phyloP scores from a whole-genome alignment of 2,888 invertebrate genomes.

The Metacarcinus magister region DNA sequence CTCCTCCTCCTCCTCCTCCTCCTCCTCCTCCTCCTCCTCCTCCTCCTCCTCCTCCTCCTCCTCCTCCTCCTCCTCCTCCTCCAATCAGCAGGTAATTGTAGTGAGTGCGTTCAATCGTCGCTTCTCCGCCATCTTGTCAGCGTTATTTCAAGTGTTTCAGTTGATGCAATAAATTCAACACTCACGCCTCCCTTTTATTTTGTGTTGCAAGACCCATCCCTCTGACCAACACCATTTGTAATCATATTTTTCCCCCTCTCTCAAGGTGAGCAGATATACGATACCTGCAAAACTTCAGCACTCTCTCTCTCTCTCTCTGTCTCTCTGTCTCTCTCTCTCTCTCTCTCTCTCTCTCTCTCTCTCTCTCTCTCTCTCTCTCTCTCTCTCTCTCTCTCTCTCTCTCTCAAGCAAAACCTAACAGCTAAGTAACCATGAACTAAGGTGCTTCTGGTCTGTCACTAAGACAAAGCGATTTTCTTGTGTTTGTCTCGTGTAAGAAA shows the following conservation, averaged over 20 bases:
- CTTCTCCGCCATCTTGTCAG: neutral
- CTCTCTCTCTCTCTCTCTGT: conserved; percentile 2
- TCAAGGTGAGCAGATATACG: neutral
- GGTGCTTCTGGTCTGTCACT: neutral
- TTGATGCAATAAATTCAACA: neutral
- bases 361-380: conserved; percentile 39
- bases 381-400: conserved; percentile 39
- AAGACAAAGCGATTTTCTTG: conserved; percentile 12
- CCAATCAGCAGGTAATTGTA: neutral
- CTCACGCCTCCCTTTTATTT: neutral
- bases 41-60: neutral
- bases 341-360: neutral
- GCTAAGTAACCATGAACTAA: neutral
- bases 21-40: neutral
- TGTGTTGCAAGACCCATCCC: neutral
- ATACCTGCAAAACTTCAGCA: neutral
- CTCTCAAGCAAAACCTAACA: neutral
- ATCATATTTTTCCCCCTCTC: conserved; percentile 12
- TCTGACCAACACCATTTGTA: neutral
- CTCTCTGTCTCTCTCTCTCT: conserved; percentile 17
- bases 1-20: too few species aligned
- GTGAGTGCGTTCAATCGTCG: neutral
- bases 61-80: neutral
- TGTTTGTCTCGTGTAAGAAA: neutral
- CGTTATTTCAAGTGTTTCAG: neutral